Base-by-base conservation (phyloP, 1,140 invertebrate genomes). In the Idris sp. region DNA sequence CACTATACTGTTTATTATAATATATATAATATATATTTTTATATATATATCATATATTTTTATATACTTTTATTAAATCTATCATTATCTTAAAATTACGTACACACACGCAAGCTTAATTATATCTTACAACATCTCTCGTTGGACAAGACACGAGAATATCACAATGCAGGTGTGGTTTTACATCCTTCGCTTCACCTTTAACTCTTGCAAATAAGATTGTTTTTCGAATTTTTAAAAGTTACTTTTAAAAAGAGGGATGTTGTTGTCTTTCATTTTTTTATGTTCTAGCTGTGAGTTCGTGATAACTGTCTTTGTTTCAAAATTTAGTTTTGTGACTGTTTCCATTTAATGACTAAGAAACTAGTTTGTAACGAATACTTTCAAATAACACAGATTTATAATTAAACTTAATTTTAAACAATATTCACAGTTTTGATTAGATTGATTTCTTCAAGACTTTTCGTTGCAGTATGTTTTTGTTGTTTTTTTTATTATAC, bases 81-180 rank as follows among this genome's bases (percentile, higher is more conserved):
- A 64, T 74, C 59, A 48, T 64, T 58, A 18, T 40, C 76, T 81
- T 79, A 81, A 64, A 56, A 43, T 78, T 82, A 81, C 19, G 51
- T 31, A 67, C 67, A 82, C 83, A 83, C 82, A 80, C 79, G 78
- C 77, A 77, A 80, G 79, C 75, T 84, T 82, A 82, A 82, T 82
- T 77, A 77, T 77, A 77, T 78, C 81, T 86, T 83, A 84, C 80
- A 85, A 84, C 81, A 82, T 84, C 83, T 85, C 83, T 83, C 82
- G 83, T 86, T 80, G 76, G 81, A 86, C 85, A 86, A 86, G 84
- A 86, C 85, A 86, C 85, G 84, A 86, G 85, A 86, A 85, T 86
- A 86, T 86, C 84, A 86, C 85, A 86, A 84, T 84, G 81, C 80
- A 79, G 81, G 81, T 83, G 82, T 86, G 76, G 81, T 44, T 76